Conservation (phyloP, 2,888 invertebrate genomes). For the Horisme vitalbata region DNA sequence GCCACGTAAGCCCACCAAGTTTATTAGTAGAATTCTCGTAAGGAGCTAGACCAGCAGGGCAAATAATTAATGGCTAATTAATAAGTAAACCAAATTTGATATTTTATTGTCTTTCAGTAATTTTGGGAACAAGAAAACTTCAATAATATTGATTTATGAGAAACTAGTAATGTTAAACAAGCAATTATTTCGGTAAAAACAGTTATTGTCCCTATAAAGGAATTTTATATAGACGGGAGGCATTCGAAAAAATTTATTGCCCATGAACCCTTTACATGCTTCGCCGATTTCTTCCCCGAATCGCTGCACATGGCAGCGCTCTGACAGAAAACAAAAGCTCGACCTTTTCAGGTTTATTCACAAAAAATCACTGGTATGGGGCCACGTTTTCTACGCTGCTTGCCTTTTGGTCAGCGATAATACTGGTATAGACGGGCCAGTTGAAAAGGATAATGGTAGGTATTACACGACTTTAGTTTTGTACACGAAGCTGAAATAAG, state of each 20-base stretch:
- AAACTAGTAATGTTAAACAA: too few species aligned
- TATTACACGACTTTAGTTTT: background rate
- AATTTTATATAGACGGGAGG: background rate
- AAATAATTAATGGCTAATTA: constrained; percentile 1
- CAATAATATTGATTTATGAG: too few species aligned
- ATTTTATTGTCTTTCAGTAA: too few species aligned
- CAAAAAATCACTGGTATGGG: constrained; percentile 66
- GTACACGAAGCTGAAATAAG: background rate
- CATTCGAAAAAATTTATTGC: constrained; percentile 14
- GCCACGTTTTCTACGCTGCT: constrained; percentile 50
- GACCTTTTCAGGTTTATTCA: constrained; percentile 68
- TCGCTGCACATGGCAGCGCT: constrained; percentile 55
- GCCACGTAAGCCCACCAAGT: constrained; percentile 40
- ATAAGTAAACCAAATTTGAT: too few species aligned
- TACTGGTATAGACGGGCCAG: constrained; percentile 26
- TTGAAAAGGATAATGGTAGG: background rate
- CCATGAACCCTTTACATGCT: constrained; percentile 30
- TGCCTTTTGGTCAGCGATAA: constrained; percentile 49
- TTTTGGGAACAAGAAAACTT: too few species aligned
- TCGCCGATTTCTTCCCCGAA: constrained; percentile 45
- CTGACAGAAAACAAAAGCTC: constrained; percentile 68
- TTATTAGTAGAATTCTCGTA: constrained; percentile 27
- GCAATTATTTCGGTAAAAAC: too few species aligned
- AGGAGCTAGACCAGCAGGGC: constrained; percentile 3
- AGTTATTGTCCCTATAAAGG: background rate